phyloP scores from a whole-genome alignment of 2,797 vertebrate genomes.

The Ataeniobius toweri region DNA sequence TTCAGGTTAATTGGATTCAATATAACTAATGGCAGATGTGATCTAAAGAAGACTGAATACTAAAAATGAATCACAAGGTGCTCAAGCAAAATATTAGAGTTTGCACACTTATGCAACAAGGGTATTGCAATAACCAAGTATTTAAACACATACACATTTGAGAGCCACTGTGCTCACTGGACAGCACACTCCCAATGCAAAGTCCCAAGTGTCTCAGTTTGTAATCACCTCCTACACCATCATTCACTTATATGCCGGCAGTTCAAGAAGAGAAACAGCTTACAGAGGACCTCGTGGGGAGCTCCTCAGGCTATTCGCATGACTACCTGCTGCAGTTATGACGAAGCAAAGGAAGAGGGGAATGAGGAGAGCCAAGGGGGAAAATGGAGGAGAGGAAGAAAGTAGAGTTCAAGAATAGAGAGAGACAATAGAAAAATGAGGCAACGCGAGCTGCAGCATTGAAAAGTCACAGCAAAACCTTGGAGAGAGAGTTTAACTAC shows the following conservation, averaged over 20 bases:
- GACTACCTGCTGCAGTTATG: slow-evolving; percentile 52
- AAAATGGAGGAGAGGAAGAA: background rate
- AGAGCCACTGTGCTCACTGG: background rate
- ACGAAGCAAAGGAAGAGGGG: background rate
- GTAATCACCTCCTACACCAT: slow-evolving; percentile 41
- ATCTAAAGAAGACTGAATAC: background rate
- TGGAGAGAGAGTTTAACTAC: slow-evolving; percentile 44
- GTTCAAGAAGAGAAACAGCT: slow-evolving; percentile 59
- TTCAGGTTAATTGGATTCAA: background rate
- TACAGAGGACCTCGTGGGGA: slow-evolving; percentile 45
- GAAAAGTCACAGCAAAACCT: slow-evolving; percentile 33
- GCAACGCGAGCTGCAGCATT: slow-evolving; percentile 13
- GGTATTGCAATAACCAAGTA: background rate
- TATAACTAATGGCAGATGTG: background rate
- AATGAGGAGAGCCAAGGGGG: background rate
- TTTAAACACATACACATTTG: background rate
- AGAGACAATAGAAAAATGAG: slow-evolving; percentile 20
- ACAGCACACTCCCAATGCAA: slow-evolving; percentile 38
- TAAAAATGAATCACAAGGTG: background rate
- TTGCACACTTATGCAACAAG: background rate
- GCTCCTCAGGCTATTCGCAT: slow-evolving; percentile 46
- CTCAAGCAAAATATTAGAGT: background rate
- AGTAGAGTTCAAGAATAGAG: background rate
- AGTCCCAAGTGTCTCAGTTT: slow-evolving; percentile 37
- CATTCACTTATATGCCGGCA: slow-evolving; percentile 35